Conservation (phyloP, 2,888 invertebrate species). For the Lochmaea capreae region DNA sequence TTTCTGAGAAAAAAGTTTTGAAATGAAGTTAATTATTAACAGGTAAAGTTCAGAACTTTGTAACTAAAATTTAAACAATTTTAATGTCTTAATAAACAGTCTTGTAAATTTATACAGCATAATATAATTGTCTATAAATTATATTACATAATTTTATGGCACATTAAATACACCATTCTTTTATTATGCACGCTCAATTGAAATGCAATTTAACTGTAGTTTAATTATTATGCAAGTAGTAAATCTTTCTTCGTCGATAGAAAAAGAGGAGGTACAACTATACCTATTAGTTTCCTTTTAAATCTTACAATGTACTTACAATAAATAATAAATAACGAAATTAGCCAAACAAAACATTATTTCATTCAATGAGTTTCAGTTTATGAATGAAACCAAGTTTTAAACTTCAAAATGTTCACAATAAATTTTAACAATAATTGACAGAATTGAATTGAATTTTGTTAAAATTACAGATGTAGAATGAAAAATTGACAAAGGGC, state of each 20-base stretch:
- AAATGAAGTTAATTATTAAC: neutral
- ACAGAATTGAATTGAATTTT: too few species aligned
- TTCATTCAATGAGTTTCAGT: too few species aligned
- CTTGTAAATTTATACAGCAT: constrained; percentile 21
- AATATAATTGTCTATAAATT: constrained; percentile 30
- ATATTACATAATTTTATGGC: constrained; percentile 30
- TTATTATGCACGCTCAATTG: constrained; percentile 8
- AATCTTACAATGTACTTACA: neutral
- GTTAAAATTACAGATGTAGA: too few species aligned
- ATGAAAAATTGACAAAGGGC: too few species aligned
- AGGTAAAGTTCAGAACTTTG: constrained; percentile 7
- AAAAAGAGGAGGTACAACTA: neutral
- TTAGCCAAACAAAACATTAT: neutral
- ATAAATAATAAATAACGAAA: neutral
- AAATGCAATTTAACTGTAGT: constrained; percentile 12
- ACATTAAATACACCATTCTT: constrained; percentile 33
- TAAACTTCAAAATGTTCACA: too few species aligned
- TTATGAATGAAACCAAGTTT: too few species aligned
- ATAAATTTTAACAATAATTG: too few species aligned
- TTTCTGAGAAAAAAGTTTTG: too few species aligned
- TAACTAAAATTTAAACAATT: constrained; percentile 23
- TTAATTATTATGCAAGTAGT: constrained; percentile 10
- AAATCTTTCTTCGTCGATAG: constrained; percentile 1
- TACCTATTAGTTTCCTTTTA: neutral
- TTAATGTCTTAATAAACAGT: constrained; percentile 28